Conservation (phyloP, 2,888 invertebrate species). For the Apeira syringaria region DNA sequence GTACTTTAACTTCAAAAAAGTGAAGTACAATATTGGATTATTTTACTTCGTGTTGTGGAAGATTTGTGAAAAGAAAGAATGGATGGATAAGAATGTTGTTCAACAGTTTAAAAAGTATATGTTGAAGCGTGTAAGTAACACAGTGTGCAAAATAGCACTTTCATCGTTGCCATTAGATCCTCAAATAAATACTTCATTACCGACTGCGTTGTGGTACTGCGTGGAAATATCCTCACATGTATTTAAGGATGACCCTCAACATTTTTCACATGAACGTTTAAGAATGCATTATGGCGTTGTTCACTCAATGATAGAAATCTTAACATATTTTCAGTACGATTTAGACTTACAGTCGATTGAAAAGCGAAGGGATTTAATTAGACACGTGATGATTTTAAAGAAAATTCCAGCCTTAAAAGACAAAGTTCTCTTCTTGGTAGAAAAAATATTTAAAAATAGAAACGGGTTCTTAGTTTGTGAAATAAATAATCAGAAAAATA, state of each 20-base stretch:
- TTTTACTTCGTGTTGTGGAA: conserved; percentile 52
- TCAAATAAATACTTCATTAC: conserved; percentile 33
- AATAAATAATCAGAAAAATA: conserved; percentile 38
- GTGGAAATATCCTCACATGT: conserved; percentile 44
- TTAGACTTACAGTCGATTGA: conserved; percentile 37
- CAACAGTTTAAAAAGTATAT: conserved; percentile 44
- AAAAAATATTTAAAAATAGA: conserved; percentile 41
- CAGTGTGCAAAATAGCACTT: conserved; percentile 44
- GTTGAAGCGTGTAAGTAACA: conserved; percentile 41
- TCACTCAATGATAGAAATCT: conserved; percentile 43
- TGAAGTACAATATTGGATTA: conserved; percentile 45
- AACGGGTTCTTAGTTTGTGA: conserved; percentile 42
- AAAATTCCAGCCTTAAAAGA: conserved; percentile 34
- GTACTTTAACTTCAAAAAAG: conserved; percentile 46
- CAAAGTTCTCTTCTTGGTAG: conserved; percentile 36
- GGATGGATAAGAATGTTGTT: conserved; percentile 52
- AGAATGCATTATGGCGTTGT: conserved; percentile 39
- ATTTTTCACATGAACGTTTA: conserved; percentile 42
- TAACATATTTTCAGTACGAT: conserved; percentile 39
- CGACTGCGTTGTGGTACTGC: conserved; percentile 50
- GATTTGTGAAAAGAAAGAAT: conserved; percentile 48
- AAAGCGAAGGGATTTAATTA: conserved; percentile 38
- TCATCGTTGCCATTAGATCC: conserved; percentile 49
- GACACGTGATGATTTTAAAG: conserved; percentile 40
- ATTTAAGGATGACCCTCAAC: conserved; percentile 40